A percentile compares a stretch with the other conserved stretches of the same genome.
These are phyloP conservation scores for Parazoanthus darwini DNA, from an alignment of 92 coral and sea anemone species.

Conservation along the genomic window DNA sequence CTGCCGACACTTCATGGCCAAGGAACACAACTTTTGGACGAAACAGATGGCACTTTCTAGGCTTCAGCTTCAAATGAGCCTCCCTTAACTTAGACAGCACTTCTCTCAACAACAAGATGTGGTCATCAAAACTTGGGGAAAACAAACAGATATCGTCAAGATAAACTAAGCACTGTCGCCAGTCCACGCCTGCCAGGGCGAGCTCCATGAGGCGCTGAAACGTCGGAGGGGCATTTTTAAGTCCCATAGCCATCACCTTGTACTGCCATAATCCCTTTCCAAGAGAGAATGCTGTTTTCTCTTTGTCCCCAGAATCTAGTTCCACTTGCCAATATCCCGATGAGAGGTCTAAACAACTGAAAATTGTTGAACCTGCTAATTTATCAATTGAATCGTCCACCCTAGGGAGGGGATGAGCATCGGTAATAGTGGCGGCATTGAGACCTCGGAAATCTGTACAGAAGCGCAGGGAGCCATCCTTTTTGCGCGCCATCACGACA, in stretches of 20 bases:
- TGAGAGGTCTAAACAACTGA: slow-evolving; percentile 22
- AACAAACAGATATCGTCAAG: slow-evolving; percentile 38
- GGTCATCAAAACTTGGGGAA: slow-evolving; percentile 11
- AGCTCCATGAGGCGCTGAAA: slow-evolving; percentile 44
- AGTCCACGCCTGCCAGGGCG: slow-evolving; percentile 15
- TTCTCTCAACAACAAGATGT: slow-evolving; percentile 10
- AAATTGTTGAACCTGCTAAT: neutral
- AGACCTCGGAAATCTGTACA: slow-evolving; percentile 41
- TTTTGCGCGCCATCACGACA: slow-evolving; percentile 33
- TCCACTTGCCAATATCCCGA: slow-evolving; percentile 39
- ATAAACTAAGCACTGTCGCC: neutral
- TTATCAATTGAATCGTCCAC: slow-evolving; percentile 36
- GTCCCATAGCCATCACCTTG: slow-evolving; percentile 16
- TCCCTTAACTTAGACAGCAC: slow-evolving; percentile 20
- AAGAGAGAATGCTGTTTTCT: slow-evolving; percentile 33
- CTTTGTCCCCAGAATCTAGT: slow-evolving; percentile 8
- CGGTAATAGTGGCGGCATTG: slow-evolving; percentile 17
- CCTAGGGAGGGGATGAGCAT: slow-evolving; percentile 32
- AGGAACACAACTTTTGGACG: slow-evolving; percentile 25
- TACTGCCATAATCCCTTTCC: slow-evolving; percentile 33
- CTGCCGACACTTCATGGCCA: slow-evolving; percentile 36
- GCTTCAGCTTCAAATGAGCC: slow-evolving; percentile 1
- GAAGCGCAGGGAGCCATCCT: slow-evolving; percentile 41
- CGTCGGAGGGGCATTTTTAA: slow-evolving; percentile 18
- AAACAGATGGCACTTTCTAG: slow-evolving; percentile 24